Conservation (phyloP, 92 coral and sea anemone genomes). For the Zoanthus gigantus region DNA sequence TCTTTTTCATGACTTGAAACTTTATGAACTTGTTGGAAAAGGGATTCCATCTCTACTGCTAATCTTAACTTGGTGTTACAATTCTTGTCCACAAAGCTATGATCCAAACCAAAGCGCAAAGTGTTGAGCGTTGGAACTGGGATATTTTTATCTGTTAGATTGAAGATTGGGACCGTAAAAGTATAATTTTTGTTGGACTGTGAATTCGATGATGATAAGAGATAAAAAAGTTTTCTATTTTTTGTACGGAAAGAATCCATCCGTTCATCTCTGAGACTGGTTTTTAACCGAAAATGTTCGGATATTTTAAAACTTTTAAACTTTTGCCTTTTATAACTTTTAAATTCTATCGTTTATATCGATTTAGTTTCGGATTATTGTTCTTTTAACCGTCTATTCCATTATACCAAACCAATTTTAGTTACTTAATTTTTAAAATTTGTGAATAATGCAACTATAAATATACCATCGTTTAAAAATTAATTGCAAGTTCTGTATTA, state of each 20-base stretch:
- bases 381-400: no score
- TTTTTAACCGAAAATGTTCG: no score
- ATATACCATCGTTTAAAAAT: no score
- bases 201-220: neutral
- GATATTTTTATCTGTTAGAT: conserved; percentile 32
- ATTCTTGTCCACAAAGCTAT: conserved; percentile 40
- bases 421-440: no score
- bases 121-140: neutral
- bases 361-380: no score
- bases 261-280: conserved; percentile 10
- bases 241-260: conserved; percentile 32
- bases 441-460: no score
- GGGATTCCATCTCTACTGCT: conserved; percentile 32
- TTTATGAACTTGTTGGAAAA: conserved; percentile 27
- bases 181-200: neutral
- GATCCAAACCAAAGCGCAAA: conserved; percentile 25
- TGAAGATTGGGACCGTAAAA: conserved; percentile 34
- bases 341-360: no score
- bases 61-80: conserved; percentile 19
- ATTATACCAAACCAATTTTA: no score
- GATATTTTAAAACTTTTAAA: no score
- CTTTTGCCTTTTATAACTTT: no score
- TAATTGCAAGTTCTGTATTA: no score
- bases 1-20: conserved; percentile 29
- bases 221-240: conserved; percentile 10